Evolutionary conservation across 2,888 invertebrate genomes (phyloP), one percentile per base, ranked within the genome.

Genomic region (Gibbula magus): DNA sequence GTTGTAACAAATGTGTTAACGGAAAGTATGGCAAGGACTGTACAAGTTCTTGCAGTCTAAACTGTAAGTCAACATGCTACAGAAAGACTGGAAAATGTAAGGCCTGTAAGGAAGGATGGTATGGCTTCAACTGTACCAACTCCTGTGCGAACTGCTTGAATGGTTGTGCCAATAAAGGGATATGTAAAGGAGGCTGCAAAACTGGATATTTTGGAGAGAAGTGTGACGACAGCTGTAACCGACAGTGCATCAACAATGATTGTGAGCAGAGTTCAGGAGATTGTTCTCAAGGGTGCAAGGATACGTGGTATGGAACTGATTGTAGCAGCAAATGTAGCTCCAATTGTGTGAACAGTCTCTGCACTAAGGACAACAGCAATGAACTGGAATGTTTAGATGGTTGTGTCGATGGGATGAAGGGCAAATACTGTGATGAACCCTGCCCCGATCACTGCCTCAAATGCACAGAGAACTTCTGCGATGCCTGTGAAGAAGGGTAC

Each of bases 21-120:
- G 85, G 84, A 2, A 83, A 83, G 84, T 85, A 75, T 79, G 83
- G 81, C 32, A 56, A 77, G 2, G 74, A 81, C n/a, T 87, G 87
- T 54, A 25, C 54, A 10, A 29, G 10, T 3, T 16, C 25, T n/a
- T 75, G 75, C 53, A 75, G 54, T 32, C n/a, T 29, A 0, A 54
- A 75, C 35, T 75, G 75, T 75, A 18, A 53, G 35, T 18, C 25
- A 18, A 32, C 35, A 25, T 53, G 53, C 39, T 70, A 70, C 39
- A 70, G 29, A 16, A 20, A 16, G 29, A 54, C 22, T 18, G 75
- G 75, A 0, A 75, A 75, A 32, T 75, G 75, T 75, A 75, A 53
- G n/a, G 29, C 0, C 18, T 52, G 75, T 20, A 32, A n/a, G 25
- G 29, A 29, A 10, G 75, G 75, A 16, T 54, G 75, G 75, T 75